Evolutionary conservation across 2,113 vertebrate genomes (phyloP), one percentile per base, ranked within the genome.

Genomic region (Hymenochirus boettgeri): DNA sequence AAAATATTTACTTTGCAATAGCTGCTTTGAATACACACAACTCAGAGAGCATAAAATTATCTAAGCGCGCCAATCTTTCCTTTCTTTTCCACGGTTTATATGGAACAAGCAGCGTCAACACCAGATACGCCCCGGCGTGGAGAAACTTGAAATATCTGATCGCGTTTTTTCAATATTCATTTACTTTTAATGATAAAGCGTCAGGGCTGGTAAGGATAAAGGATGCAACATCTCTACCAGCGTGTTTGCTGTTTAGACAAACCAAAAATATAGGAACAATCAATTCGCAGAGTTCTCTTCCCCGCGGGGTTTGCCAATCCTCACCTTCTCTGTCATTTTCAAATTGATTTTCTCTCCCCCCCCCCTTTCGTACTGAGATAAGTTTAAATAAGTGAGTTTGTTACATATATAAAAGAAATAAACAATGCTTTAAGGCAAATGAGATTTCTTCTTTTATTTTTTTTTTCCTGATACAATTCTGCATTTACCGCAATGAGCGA

Each of bases 1-100:
- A 86, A 93, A 95, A 95, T 93, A 91, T 93, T 95, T 94, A 93
- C 84, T 82, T n/a, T 87, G 87, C 89, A 92, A 88, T 90, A 91
- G 92, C 88, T 87, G 86, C 87, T 90, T 88, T 89, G 88, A 91
- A 91, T 91, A 90, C 88, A 91, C 85, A 84, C 90, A 87, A 89
- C 87, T 91, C 89, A 89, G 87, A 89, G 86, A 88, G 86, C 87
- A 91, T 89, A 89, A 89, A 89, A 90, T 89, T 88, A 88, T 87
- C 85, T 85, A 89, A 90, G 82, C 83, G 86, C 82, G 84, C 84
- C 84, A 82, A 81, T 83, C 79, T 81, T 80, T 83, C 81, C 85
- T 42, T n/a, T 42, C n/a, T 42, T 42, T 42, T 42, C 17, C 39
- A n/a, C 65, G 17, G 85, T 7, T 75, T 78, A 82, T 79, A 76